A percentile compares a stretch with the other conserved stretches of the same genome.
Conservation (phyloP, 2,888 invertebrate genomes). For the Agriopis leucophaearia region DNA sequence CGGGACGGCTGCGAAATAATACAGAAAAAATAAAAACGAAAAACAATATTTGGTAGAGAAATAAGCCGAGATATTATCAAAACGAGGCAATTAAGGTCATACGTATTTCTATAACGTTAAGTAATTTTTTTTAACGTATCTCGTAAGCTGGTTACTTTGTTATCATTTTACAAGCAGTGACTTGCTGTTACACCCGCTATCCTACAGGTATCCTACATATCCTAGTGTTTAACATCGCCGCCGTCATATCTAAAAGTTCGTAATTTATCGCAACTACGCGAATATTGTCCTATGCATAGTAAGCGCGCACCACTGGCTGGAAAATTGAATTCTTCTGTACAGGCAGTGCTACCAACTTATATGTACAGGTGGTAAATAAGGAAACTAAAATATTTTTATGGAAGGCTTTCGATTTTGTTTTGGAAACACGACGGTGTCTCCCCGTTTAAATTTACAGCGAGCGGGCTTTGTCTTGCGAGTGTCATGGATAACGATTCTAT, state of each 20-base stretch:
- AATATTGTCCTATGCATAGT: not conserved
- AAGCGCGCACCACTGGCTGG: slow-evolving; percentile 12
- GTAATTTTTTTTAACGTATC: not conserved
- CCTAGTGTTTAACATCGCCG: too few species aligned
- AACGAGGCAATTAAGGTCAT: slow-evolving; percentile 2
- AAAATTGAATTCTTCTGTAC: slow-evolving; percentile 15
- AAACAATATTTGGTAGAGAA: slow-evolving; percentile 14
- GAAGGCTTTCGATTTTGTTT: not conserved
- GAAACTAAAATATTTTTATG: not conserved
- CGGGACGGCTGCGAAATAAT: not conserved
- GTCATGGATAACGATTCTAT: slow-evolving; percentile 16
- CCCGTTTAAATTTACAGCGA: not conserved
- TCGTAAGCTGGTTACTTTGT: too few species aligned
- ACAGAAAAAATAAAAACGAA: slow-evolving; percentile 8
- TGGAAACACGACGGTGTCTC: not conserved
- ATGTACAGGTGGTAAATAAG: not conserved
- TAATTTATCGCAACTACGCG: not conserved
- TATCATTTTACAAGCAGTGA: too few species aligned
- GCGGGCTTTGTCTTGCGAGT: slow-evolving; percentile 19
- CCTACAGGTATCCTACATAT: too few species aligned
- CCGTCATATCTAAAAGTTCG: not conserved
- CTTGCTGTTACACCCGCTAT: too few species aligned
- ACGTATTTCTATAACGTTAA: not conserved
- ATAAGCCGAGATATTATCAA: slow-evolving; percentile 10
- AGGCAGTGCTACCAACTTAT: not conserved